Base-by-base conservation (phyloP, 2,797 vertebrate genomes). In the Urophycis tenuis region DNA sequence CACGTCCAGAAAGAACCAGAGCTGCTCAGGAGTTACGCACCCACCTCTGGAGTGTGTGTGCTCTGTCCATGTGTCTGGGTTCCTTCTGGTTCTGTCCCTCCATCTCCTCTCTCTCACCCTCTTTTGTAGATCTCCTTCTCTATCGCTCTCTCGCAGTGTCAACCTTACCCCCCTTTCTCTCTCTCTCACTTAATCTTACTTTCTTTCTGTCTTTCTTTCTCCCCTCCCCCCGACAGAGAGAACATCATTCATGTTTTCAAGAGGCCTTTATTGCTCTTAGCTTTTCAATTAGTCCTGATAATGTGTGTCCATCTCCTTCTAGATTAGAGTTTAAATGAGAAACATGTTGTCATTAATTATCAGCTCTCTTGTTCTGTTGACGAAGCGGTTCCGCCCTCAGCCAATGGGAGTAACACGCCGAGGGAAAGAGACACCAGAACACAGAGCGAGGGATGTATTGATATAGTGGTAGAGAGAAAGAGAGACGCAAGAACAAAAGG, bases 261-360 rank as follows among this genome's bases (percentile, higher is more conserved):
- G 79, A 81, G 83, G 79, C 72, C 87, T 88, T 89, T 88, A 90
- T 90, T 86, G 85, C 90, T 86, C 87, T 91, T 84, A 88, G 88
- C 85, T 91, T 91, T 90, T 89, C 91, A 91, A 92, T 92, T 92
- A 91, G 85, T 77, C 71, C 76, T 78, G 79, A 90, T 87, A 87
- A 92, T 91, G 91, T 90, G 87, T 90, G 87, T 89, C 88, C 88
- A 89, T 86, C 87, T 90, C 85, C 81, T 87, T 29, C 89, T 89
- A 88, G 89, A 92, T 92, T 89, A 89, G 88, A 91, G 90, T 92
- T 86, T 88, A 91, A 92, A 92, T 91, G 86, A 91, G 88, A 92
- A 92, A 90, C 90, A 86, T 88, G 89, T 88, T 87, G 85, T 83
- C 90, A 92, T 92, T 92, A 92, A 92, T 92, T 91, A 91, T 89